Evolutionary conservation across 2,888 invertebrate species (phyloP).

Genomic region (Vesta saturnalis): DNA sequence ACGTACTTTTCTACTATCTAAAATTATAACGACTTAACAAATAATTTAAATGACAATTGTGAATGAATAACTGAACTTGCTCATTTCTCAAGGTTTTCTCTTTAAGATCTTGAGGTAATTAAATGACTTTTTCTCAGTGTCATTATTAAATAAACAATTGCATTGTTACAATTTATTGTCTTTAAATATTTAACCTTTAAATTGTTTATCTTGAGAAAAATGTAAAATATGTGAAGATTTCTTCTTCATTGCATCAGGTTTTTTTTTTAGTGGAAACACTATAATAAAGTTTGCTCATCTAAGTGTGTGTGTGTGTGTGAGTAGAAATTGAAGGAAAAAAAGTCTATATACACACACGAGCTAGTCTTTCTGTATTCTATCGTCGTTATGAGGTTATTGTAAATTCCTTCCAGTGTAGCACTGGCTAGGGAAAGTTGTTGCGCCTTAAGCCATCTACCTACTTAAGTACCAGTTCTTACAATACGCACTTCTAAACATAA

Average conservation of each 20-base stretch:
- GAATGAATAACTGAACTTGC: neutral
- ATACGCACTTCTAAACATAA: constrained; percentile 25
- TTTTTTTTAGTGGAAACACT: neutral
- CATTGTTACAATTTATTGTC: neutral
- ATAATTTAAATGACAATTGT: neutral
- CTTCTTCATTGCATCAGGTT: neutral
- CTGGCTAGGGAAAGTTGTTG: constrained; percentile 39
- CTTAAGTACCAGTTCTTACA: constrained; percentile 31
- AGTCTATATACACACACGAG: neutral
- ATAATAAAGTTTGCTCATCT: too few species aligned
- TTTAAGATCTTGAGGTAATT: neutral
- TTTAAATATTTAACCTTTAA: neutral
- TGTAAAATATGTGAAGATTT: neutral
- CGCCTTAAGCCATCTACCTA: constrained; percentile 39
- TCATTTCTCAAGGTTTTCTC: constrained; percentile 9
- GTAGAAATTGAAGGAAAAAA: neutral
- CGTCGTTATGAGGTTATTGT: constrained; percentile 27
- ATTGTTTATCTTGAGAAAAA: neutral
- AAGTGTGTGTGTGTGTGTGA: too few species aligned
- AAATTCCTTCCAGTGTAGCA: constrained; percentile 30
- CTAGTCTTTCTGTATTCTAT: too few species aligned
- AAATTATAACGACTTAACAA: neutral
- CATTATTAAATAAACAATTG: constrained; percentile 19
- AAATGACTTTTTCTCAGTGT: constrained; percentile 12
- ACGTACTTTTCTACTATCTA: too few species aligned